Conservation (phyloP, 2,113 vertebrate genomes). For the Gasterosteus nipponicus region DNA sequence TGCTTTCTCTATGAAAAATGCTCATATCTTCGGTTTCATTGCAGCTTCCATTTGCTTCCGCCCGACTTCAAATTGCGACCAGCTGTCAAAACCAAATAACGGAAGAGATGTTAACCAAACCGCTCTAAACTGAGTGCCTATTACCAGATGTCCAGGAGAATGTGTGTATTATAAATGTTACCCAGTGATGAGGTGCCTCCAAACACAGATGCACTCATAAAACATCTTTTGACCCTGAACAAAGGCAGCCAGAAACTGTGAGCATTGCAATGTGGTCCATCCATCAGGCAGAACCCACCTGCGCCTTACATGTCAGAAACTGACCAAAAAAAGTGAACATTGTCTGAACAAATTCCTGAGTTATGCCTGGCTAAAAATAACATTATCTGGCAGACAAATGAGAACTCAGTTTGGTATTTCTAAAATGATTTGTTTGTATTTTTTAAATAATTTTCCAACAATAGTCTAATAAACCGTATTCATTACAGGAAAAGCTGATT, state of each 20-base stretch:
- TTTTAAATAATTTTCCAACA: no score
- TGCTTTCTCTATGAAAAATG: background rate
- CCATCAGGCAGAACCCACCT: slow-evolving; percentile 42
- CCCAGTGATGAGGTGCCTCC: slow-evolving; percentile 12
- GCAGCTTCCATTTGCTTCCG: background rate
- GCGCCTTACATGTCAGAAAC: slow-evolving; percentile 36
- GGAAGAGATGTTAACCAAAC: background rate
- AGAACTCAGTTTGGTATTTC: no score
- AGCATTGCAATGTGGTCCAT: slow-evolving; percentile 46
- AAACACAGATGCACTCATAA: slow-evolving; percentile 1
- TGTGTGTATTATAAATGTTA: background rate
- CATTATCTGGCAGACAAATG: no score
- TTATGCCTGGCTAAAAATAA: slow-evolving; percentile 28
- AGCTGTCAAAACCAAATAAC: slow-evolving; percentile 1
- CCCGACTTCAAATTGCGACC: background rate
- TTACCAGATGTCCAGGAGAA: background rate
- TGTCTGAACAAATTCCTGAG: slow-evolving; percentile 42
- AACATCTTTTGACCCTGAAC: slow-evolving; percentile 13
- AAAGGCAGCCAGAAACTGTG: slow-evolving; percentile 32
- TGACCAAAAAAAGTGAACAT: slow-evolving; percentile 26
- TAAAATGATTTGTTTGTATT: no score
- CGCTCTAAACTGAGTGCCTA: background rate
- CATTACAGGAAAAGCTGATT: no score
- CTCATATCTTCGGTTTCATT: background rate
- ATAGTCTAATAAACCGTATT: no score